A percentile compares a stretch with the other conserved stretches of the same genome.
Conservation (phyloP, 1,140 invertebrate genomes). For the Drosophila simulans region DNA sequence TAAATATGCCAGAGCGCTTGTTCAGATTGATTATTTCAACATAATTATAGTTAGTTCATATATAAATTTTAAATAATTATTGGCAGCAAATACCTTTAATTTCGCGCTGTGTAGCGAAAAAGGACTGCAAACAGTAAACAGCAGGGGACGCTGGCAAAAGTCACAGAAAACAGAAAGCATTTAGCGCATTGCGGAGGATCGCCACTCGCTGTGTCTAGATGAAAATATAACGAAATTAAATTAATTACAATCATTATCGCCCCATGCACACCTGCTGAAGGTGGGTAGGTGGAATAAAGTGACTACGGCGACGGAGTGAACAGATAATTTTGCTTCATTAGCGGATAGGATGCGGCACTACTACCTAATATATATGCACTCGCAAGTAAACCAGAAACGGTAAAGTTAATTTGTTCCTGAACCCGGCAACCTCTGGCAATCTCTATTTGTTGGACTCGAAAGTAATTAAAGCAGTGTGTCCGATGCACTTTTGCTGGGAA, state of each 20-base stretch:
- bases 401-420: constrained; percentile 60
- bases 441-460: constrained; percentile 32
- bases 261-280: constrained; percentile 47
- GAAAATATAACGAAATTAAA: constrained; percentile 84
- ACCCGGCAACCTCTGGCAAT: constrained; percentile 1
- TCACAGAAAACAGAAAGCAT: constrained; percentile 62
- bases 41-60: too few relatives aligned
- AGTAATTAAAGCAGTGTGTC: constrained; percentile 50
- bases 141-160: constrained; percentile 25
- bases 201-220: constrained; percentile 60
- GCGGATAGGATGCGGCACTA: constrained; percentile 14
- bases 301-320: constrained; percentile 14
- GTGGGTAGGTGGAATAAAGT: constrained; percentile 1
- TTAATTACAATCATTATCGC: constrained; percentile 83
- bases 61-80: background rate
- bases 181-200: constrained; percentile 77
- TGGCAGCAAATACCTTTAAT: background rate
- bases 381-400: constrained; percentile 32
- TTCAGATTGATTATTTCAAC: too few relatives aligned
- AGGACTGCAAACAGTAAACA: background rate
- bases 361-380: constrained; percentile 12
- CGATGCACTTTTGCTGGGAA: constrained; percentile 34
- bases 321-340: constrained; percentile 78
- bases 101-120: background rate
- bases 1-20: too few relatives aligned